phyloP scores from a whole-genome alignment of 2,113 vertebrate genomes.

The Pelobates fuscus region DNA sequence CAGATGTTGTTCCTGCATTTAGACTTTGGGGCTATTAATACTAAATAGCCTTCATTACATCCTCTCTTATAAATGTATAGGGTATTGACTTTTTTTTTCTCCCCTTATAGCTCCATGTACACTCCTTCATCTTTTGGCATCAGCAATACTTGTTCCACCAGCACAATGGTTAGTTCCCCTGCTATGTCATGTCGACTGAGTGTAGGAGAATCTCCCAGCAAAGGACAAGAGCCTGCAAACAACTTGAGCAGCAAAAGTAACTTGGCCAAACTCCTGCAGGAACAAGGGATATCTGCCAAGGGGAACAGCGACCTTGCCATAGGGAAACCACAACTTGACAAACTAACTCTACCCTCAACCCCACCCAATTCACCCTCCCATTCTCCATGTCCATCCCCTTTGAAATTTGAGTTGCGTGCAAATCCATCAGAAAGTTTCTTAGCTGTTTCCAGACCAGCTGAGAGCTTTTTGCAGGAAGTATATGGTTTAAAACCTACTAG shows the following conservation, averaged over 20 bases:
- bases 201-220: constrained; percentile 80
- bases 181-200: constrained; percentile 79
- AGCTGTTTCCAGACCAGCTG: constrained; percentile 86
- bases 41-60: too few species aligned
- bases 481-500: constrained; percentile 82
- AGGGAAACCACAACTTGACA: constrained; percentile 57
- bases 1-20: too few species aligned
- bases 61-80: too few species aligned
- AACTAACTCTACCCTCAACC: constrained; percentile 68
- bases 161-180: constrained; percentile 73
- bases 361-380: constrained; percentile 75
- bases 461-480: constrained; percentile 91
- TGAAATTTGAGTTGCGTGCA: constrained; percentile 69
- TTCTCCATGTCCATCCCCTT: constrained; percentile 74
- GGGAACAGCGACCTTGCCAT: constrained; percentile 68
- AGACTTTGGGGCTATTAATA: too few species aligned
- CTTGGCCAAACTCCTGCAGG: constrained; percentile 86
- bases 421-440: constrained; percentile 85
- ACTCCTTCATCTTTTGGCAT: constrained; percentile 59
- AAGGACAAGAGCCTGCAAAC: constrained; percentile 68
- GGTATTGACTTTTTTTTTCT: too few species aligned
- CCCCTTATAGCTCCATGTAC: constrained; percentile 62
- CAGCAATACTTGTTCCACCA: constrained; percentile 74
- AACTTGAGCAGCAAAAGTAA: constrained; percentile 74
- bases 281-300: constrained; percentile 91